These are phyloP conservation scores for Drosophila monieri DNA, from an alignment of 2,888 invertebrate species.

Conservation along the genomic window DNA sequence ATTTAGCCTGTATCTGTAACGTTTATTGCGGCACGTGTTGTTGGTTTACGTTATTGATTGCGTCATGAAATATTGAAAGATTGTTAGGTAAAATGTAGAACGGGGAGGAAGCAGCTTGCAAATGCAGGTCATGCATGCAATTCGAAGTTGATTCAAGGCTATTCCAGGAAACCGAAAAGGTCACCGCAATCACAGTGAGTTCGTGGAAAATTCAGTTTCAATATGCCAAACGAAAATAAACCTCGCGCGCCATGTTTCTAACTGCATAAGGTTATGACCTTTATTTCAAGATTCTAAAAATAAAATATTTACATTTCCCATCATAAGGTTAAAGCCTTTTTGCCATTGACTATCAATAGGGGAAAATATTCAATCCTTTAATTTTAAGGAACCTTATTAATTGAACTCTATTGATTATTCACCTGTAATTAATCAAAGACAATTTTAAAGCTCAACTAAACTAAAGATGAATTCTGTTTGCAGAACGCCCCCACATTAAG, in stretches of 20 bases:
- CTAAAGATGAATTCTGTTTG: slow-evolving; percentile 1
- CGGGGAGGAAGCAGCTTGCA: slow-evolving; percentile 14
- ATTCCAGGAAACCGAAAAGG: slow-evolving; percentile 38
- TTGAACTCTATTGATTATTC: not conserved
- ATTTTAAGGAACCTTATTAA: not conserved
- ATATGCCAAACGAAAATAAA: slow-evolving; percentile 7
- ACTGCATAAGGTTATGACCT: slow-evolving; percentile 10
- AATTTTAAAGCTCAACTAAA: not conserved
- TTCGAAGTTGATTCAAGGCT: slow-evolving; percentile 22
- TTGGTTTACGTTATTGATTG: slow-evolving; percentile 74
- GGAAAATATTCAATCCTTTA: not conserved
- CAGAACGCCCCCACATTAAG: not conserved
- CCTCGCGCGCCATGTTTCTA: slow-evolving; percentile 6
- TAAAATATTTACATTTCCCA: not conserved
- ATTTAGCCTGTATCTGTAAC: slow-evolving; percentile 11
- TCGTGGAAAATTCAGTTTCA: slow-evolving; percentile 21
- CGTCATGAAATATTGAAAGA: slow-evolving; percentile 75
- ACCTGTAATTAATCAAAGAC: not conserved
- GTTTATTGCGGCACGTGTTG: slow-evolving; percentile 57
- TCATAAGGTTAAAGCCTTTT: not conserved
- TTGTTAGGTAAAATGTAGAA: slow-evolving; percentile 30
- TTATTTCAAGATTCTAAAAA: not conserved
- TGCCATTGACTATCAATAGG: not conserved
- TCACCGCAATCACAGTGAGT: slow-evolving; percentile 20
- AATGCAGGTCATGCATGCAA: slow-evolving; percentile 55